Conservation (phyloP, 2,888 invertebrate genomes). For the Nephrotoma appendiculata region DNA sequence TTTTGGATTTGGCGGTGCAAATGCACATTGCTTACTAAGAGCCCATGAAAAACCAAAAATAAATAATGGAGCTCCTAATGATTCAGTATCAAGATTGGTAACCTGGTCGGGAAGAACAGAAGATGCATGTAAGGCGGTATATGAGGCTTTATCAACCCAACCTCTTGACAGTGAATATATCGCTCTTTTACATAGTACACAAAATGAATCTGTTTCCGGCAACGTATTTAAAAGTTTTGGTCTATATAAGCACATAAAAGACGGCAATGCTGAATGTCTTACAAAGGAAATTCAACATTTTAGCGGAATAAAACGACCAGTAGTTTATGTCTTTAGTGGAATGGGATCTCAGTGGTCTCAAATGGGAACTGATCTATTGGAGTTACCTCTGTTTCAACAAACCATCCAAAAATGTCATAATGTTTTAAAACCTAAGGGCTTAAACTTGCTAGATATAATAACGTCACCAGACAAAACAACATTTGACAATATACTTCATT, state of each 20-base stretch:
- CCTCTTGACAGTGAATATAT: slow-evolving; percentile 47
- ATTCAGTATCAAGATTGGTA: slow-evolving; percentile 56
- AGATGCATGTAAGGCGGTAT: slow-evolving; percentile 44
- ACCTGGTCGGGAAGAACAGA: slow-evolving; percentile 44
- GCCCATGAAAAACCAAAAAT: slow-evolving; percentile 21
- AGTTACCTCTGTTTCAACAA: slow-evolving; percentile 54
- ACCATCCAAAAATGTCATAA: slow-evolving; percentile 48
- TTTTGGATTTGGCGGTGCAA: slow-evolving; percentile 88
- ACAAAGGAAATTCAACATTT: slow-evolving; percentile 44
- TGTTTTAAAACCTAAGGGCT: slow-evolving; percentile 40
- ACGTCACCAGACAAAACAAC: slow-evolving; percentile 44
- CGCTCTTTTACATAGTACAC: slow-evolving; percentile 43
- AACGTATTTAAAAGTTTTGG: slow-evolving; percentile 66
- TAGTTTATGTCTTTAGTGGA: slow-evolving; percentile 85
- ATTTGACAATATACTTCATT: slow-evolving; percentile 49
- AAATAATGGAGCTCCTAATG: slow-evolving; percentile 44
- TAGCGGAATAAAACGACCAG: slow-evolving; percentile 48
- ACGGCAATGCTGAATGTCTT: slow-evolving; percentile 25
- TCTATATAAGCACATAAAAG: slow-evolving; percentile 29
- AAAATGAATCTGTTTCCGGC: slow-evolving; percentile 40
- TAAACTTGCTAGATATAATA: slow-evolving; percentile 49
- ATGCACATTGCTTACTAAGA: slow-evolving; percentile 37
- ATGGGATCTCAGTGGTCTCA: slow-evolving; percentile 83
- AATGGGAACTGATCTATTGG: slow-evolving; percentile 66
- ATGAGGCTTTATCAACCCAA: slow-evolving; percentile 45